Percentiles rank a stretch among this genome's conserved stretches.
Conservation (phyloP, 2,888 invertebrate species). For the Lasioglossum villosulum region DNA sequence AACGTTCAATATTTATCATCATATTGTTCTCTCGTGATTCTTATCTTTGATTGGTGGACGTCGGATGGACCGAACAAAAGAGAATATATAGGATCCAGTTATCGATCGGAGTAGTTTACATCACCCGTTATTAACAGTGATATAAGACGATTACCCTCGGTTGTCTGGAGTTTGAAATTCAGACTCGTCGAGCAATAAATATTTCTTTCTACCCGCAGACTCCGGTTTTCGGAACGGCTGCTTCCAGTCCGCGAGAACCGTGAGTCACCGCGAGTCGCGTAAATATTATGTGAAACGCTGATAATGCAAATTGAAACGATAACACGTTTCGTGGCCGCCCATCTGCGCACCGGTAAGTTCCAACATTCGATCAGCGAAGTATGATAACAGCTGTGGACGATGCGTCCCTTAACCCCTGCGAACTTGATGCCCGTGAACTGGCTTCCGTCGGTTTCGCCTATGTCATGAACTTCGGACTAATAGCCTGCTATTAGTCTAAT, state of each 20-base stretch:
- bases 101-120: background rate
- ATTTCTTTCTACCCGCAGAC: background rate
- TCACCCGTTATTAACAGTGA: too few species aligned
- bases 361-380: constrained; percentile 15
- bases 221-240: background rate
- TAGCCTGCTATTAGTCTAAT: background rate
- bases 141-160: background rate
- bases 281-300: constrained; percentile 29
- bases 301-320: constrained; percentile 58
- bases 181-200: background rate
- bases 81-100: background rate
- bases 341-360: constrained; percentile 28
- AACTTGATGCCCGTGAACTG: constrained; percentile 5
- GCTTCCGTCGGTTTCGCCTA: background rate
- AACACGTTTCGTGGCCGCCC: constrained; percentile 30
- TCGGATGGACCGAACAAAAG: too few species aligned
- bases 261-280: constrained; percentile 38
- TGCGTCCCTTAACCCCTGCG: background rate
- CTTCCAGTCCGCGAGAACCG: background rate
- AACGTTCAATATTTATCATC: too few species aligned
- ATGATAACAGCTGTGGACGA: constrained; percentile 34
- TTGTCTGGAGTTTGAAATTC: background rate
- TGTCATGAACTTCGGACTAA: background rate
- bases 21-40: too few species aligned
- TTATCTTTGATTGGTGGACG: too few species aligned